Evolutionary conservation across 2,797 vertebrate genomes (phyloP).

Genomic region (Peromyscus attwateri): DNA sequence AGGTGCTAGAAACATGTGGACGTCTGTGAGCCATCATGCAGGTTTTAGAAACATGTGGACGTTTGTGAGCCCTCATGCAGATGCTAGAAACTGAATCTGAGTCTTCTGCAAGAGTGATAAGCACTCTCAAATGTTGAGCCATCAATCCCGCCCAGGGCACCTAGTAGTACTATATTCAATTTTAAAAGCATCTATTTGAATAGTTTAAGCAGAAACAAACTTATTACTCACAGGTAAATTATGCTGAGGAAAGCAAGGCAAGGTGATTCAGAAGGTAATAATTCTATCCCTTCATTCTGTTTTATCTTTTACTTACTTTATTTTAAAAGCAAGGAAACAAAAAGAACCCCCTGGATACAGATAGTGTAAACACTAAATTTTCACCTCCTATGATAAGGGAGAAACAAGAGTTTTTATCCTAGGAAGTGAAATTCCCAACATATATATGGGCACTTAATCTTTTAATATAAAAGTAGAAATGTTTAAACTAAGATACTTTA

Average conservation of each 20-base stretch:
- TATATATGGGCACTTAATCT: too few relatives aligned
- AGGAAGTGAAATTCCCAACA: too few relatives aligned
- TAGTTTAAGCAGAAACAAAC: background rate
- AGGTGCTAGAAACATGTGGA: background rate
- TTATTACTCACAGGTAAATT: background rate
- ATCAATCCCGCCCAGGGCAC: background rate
- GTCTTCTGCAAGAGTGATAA: background rate
- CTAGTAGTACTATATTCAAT: background rate
- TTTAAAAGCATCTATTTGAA: background rate
- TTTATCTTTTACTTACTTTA: background rate
- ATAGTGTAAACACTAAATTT: too few relatives aligned
- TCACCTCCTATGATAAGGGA: too few relatives aligned
- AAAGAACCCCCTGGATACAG: background rate
- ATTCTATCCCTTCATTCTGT: background rate
- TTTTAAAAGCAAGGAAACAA: background rate
- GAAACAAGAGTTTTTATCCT: too few relatives aligned
- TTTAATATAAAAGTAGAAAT: too few relatives aligned
- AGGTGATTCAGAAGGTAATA: background rate
- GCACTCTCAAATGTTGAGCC: too few relatives aligned
- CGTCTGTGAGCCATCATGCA: too few relatives aligned
- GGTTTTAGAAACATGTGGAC: too few relatives aligned
- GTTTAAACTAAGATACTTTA: too few relatives aligned
- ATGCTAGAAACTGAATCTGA: background rate
- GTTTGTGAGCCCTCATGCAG: too few relatives aligned
- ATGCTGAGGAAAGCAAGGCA: background rate